These are phyloP conservation scores for Perca schrenkii DNA, from an alignment of 2,113 vertebrate species.

Conservation along the genomic window DNA sequence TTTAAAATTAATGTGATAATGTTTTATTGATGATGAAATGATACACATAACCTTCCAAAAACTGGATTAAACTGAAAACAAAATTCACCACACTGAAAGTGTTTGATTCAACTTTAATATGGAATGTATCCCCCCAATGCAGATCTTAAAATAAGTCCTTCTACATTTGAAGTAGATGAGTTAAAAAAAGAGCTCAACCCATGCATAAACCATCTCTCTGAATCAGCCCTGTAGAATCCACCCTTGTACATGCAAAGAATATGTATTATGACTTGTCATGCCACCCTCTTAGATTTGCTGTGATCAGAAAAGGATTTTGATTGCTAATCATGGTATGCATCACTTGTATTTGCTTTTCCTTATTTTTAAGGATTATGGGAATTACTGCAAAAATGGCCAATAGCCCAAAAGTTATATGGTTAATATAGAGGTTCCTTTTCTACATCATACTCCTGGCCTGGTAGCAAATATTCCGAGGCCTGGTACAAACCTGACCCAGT, in stretches of 20 bases:
- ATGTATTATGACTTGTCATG: background rate
- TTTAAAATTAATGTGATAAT: background rate
- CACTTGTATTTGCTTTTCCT: background rate
- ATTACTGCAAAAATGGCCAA: background rate
- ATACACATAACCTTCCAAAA: slow-evolving; percentile 4
- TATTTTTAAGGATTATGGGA: background rate
- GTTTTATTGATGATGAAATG: slow-evolving; percentile 18
- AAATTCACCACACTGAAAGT: background rate
- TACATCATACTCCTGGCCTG: background rate
- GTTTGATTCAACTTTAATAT: slow-evolving; percentile 40
- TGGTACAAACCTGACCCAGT: no score
- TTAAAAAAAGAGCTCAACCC: slow-evolving; percentile 3
- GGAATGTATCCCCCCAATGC: slow-evolving; percentile 15
- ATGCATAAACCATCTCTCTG: slow-evolving; percentile 7
- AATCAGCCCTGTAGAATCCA: background rate
- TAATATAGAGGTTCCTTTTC: background rate
- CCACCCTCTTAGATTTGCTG: background rate
- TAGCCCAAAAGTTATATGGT: background rate
- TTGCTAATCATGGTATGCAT: background rate
- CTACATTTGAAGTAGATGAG: slow-evolving; percentile 29
- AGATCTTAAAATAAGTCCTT: slow-evolving; percentile 19
- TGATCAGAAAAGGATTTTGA: background rate
- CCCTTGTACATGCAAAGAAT: background rate
- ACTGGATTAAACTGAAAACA: background rate
- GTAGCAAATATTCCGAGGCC: background rate